Conservation (phyloP, 2,797 vertebrate genomes). For the Cephalopachus bancanus region DNA sequence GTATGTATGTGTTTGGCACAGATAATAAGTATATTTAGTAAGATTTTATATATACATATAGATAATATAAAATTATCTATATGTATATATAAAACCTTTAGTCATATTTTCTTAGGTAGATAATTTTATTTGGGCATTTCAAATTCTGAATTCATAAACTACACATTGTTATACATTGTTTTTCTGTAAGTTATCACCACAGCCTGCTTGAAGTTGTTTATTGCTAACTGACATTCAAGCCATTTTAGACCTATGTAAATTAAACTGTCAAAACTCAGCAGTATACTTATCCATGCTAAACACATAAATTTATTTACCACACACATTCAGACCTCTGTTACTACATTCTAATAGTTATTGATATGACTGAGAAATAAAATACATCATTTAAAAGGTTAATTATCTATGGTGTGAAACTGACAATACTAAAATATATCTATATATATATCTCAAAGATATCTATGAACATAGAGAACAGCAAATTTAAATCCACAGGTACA, state of each 20-base stretch:
- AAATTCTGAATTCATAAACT: not conserved
- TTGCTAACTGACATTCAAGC: constrained; percentile 3
- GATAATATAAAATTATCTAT: not conserved
- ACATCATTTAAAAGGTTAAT: not conserved
- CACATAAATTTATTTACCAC: not conserved
- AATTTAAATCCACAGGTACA: constrained; percentile 18
- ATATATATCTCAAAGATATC: not conserved
- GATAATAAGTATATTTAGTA: too few relatives aligned
- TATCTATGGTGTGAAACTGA: not conserved
- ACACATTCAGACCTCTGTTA: not conserved
- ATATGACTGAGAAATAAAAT: not conserved
- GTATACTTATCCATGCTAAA: not conserved
- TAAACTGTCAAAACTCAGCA: constrained; percentile 48
- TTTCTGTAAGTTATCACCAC: not conserved
- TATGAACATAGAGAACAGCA: not conserved
- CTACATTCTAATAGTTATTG: not conserved
- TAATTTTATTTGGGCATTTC: constrained; percentile 34
- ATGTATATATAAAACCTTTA: not conserved
- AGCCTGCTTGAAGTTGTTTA: not conserved
- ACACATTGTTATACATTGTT: not conserved
- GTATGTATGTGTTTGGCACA: too few relatives aligned
- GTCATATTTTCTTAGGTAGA: not conserved
- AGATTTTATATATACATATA: too few relatives aligned
- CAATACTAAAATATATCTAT: not conserved
- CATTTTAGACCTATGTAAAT: not conserved